phyloP scores from a whole-genome alignment of 2,797 vertebrate species.

The Yasuhikotakia modesta region DNA sequence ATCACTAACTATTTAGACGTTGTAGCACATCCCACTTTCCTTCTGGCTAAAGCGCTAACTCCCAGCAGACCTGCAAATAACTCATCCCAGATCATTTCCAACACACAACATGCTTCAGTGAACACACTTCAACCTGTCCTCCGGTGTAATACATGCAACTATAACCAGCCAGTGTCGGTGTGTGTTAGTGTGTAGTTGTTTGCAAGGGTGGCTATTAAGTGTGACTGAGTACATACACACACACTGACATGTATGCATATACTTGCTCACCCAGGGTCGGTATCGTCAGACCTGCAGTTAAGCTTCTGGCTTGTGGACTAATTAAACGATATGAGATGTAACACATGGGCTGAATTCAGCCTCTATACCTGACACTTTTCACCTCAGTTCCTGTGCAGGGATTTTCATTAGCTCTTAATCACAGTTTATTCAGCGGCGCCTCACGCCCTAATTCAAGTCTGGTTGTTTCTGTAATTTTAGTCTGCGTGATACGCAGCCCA shows the following conservation, averaged over 20 bases:
- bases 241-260: neutral
- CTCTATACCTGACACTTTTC: conserved; percentile 43
- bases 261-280: neutral
- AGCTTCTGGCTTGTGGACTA: conserved; percentile 29
- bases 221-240: neutral
- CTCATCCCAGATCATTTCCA: conserved; percentile 16
- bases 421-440: conserved; percentile 29
- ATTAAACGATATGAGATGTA: conserved; percentile 45
- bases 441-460: neutral
- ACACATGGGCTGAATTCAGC: conserved; percentile 42
- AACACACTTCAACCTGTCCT: conserved; percentile 30
- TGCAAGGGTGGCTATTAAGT: conserved; percentile 14
- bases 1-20: too few species aligned
- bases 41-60: neutral
- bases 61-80: conserved; percentile 9
- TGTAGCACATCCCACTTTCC: too few species aligned
- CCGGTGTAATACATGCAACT: neutral
- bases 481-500: neutral
- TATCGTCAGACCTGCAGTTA: conserved; percentile 6
- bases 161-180: neutral
- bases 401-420: conserved; percentile 52
- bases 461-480: conserved; percentile 4
- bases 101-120: conserved; percentile 19
- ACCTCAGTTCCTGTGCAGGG: conserved; percentile 24
- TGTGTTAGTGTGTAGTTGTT: conserved; percentile 4